A percentile compares a stretch with the other conserved stretches of the same genome.
phyloP scores from a whole-genome alignment of 2,888 invertebrate genomes.

The Perdita meconis region DNA sequence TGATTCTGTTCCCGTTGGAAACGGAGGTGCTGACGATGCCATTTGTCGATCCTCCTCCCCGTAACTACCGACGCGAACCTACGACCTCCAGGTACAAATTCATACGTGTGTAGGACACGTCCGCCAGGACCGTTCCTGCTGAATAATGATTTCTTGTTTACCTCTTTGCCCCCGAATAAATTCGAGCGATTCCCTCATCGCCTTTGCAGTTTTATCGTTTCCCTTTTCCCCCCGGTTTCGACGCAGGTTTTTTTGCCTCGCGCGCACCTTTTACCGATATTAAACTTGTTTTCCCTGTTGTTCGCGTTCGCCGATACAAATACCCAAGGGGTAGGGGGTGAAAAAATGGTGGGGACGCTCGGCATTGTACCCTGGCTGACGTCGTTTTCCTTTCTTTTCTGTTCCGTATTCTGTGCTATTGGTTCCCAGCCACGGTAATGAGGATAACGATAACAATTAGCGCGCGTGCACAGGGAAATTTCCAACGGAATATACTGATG shows the following conservation, averaged over 20 bases:
- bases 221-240: background rate
- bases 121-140: constrained; percentile 18
- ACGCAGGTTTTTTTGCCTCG: background rate
- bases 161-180: background rate
- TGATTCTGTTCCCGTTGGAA: constrained; percentile 74
- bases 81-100: constrained; percentile 58
- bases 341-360: background rate
- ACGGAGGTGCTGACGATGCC: constrained; percentile 74
- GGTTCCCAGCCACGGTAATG: constrained; percentile 31
- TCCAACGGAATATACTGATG: constrained; percentile 15
- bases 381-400: background rate
- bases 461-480: constrained; percentile 15
- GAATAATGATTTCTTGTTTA: constrained; percentile 45
- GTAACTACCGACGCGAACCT: constrained; percentile 60
- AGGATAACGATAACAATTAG: constrained; percentile 46
- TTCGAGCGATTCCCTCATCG: background rate
- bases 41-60: constrained; percentile 64
- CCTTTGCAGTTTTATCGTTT: background rate
- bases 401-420: constrained; percentile 13
- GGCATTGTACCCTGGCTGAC: background rate
- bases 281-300: background rate
- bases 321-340: background rate
- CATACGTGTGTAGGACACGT: constrained; percentile 34
- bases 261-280: background rate
- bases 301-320: background rate